Evolutionary conservation across 2,113 vertebrate genomes (phyloP), one percentile per base, ranked within the genome.

Genomic region (Myiozetetes cayanensis): DNA sequence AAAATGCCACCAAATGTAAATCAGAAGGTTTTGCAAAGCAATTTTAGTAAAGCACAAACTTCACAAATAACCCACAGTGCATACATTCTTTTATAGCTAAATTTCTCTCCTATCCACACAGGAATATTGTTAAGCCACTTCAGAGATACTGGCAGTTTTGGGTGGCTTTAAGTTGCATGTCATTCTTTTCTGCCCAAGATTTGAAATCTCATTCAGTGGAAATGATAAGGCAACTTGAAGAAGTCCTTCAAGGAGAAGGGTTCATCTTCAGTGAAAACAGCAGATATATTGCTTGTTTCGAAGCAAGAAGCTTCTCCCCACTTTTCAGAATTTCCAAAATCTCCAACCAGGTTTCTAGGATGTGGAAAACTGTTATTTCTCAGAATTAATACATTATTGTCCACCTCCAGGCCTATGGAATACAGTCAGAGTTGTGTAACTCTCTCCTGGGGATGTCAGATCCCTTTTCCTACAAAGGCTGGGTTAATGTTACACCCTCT

Each of bases 1-100:
- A 96, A 96, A 91, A 96, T 94, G 84, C 44, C 94, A 93, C 68
- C 17, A 82, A 63, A 87, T 44, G 39, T 63, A 87, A 91, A 79
- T 59, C 55, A 46, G 86, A 88, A 59, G 63, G 46, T 93, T 92
- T 91, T 66, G 53, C 39, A 76, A 90, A 87, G 67, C 47, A 66
- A 23, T 77, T 95, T 85, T 62, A 68, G 47, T 78, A 89, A 95
- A 92, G 39, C 39, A 76, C 41, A n/a, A 72, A 61, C 43, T 67
- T 82, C 31, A 81, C 47, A 67, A 76, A 92, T 72, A 75, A 87
- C 35, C 47, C 63, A 71, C 23, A 50, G 15, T 28, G 27, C 80
- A 35, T 23, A 53, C 44, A 16, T 78, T 78, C 39, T 78, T 82
- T 70, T 65, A 20, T 13, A 68, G 28, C 19, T 67, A 24, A 65